Percentiles rank a stretch among this genome's conserved stretches.
phyloP scores from a whole-genome alignment of 2,113 vertebrate genomes.

The Calidris pugnax region DNA sequence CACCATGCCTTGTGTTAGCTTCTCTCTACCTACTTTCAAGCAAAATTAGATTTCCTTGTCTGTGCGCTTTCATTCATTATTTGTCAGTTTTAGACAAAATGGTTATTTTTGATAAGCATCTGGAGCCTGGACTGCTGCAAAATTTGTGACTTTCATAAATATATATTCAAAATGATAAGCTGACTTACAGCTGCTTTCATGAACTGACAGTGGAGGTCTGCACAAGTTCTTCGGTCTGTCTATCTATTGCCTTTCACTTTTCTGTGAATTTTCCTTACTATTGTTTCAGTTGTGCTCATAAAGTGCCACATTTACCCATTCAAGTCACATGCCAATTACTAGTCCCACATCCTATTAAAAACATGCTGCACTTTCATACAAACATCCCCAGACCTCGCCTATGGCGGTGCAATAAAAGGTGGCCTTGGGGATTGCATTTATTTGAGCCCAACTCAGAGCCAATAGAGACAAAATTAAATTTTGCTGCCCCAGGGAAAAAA shows the following conservation, averaged over 20 bases:
- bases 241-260: not conserved
- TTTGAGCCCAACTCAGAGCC: conserved; percentile 13
- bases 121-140: not conserved
- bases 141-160: not conserved
- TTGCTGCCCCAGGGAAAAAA: conserved; percentile 13
- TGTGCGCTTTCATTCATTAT: not conserved
- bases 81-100: not conserved
- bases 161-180: not conserved
- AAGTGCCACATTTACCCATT: not conserved
- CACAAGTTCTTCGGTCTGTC: not conserved
- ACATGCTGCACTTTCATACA: not conserved
- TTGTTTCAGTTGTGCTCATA: not conserved
- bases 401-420: conserved; percentile 21
- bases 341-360: not conserved
- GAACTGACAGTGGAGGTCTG: not conserved
- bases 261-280: not conserved
- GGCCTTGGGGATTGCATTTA: conserved; percentile 34
- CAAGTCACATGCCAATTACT: conserved; percentile 4
- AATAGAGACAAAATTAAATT: conserved; percentile 65
- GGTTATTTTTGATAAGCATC: not conserved
- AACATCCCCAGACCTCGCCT: not conserved
- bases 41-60: not conserved
- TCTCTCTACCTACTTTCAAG: not conserved
- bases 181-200: not conserved
- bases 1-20: not conserved